Conservation (phyloP, 2,888 invertebrate genomes). For the Xanthorhoe spadicearia region DNA sequence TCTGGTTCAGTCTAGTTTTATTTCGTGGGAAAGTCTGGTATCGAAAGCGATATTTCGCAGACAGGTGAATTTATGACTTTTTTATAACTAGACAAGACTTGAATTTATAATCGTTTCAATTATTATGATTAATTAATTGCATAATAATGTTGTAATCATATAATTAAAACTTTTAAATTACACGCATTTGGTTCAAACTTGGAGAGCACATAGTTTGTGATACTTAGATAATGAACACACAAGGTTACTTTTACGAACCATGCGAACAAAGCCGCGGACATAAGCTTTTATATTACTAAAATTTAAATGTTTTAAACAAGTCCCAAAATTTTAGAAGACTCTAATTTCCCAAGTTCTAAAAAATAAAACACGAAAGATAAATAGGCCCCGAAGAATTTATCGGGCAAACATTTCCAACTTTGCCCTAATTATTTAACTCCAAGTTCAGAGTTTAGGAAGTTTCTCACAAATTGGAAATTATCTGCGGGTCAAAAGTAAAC, state of each 20-base stretch:
- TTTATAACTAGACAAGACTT: constrained; percentile 26
- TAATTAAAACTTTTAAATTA: too few species aligned
- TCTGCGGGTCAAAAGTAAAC: constrained; percentile 24
- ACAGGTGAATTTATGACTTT: constrained; percentile 49
- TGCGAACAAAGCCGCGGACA: too few species aligned
- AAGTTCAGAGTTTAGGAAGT: constrained; percentile 29
- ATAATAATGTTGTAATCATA: too few species aligned
- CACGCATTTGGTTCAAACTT: too few species aligned
- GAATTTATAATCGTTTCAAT: neutral
- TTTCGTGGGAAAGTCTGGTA: constrained; percentile 45
- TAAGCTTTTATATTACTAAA: neutral
- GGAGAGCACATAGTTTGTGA: too few species aligned
- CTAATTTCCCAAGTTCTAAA: constrained; percentile 12
- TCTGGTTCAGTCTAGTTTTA: constrained; percentile 46
- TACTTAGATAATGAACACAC: too few species aligned
- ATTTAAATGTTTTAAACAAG: neutral
- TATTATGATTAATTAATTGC: neutral
- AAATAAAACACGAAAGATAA: constrained; percentile 30
- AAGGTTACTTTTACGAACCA: too few species aligned
- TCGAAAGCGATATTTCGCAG: constrained; percentile 42
- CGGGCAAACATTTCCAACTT: constrained; percentile 28
- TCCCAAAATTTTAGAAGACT: constrained; percentile 6
- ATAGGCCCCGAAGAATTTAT: constrained; percentile 24
- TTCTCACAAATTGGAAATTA: constrained; percentile 28
- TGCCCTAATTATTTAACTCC: constrained; percentile 34